phyloP scores from a whole-genome alignment of 2,113 vertebrate species.

The Castor canadensis region DNA sequence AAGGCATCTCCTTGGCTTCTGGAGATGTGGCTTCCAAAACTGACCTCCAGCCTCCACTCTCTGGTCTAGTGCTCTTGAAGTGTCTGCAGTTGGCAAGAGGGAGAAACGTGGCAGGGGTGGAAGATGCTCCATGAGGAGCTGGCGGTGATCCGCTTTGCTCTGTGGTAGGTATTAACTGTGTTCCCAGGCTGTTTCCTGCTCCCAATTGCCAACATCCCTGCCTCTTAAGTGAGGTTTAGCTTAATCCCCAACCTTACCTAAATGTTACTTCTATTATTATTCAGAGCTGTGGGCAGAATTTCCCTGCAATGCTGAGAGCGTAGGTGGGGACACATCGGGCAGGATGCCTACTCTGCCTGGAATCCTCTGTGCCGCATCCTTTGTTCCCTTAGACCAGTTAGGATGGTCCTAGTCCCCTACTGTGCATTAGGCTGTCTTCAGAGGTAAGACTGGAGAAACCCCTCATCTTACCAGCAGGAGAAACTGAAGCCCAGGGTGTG shows the following conservation, averaged over 20 bases:
- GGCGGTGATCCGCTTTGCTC: slow-evolving; percentile 69
- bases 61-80: neutral
- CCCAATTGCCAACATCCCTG: slow-evolving; percentile 73
- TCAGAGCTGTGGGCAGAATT: slow-evolving; percentile 52
- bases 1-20: slow-evolving; percentile 43
- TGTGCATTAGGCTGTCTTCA: neutral
- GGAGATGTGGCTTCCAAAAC: slow-evolving; percentile 32
- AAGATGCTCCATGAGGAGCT: slow-evolving; percentile 52
- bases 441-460: neutral
- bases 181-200: slow-evolving; percentile 70
- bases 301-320: neutral
- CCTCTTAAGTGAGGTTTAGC: slow-evolving; percentile 76
- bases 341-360: neutral
- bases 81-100: slow-evolving; percentile 33
- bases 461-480: neutral
- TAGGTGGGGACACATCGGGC: neutral
- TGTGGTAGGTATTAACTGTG: slow-evolving; percentile 69
- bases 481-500: neutral
- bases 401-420: neutral
- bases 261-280: slow-evolving; percentile 70
- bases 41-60: slow-evolving; percentile 26
- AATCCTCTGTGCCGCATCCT: neutral
- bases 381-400: neutral
- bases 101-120: neutral
- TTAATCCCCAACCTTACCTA: slow-evolving; percentile 72